Evolutionary conservation across 2,797 vertebrate species (phyloP), one percentile per base, ranked within the genome.

Genomic region (Pachyuromys duprasi): DNA sequence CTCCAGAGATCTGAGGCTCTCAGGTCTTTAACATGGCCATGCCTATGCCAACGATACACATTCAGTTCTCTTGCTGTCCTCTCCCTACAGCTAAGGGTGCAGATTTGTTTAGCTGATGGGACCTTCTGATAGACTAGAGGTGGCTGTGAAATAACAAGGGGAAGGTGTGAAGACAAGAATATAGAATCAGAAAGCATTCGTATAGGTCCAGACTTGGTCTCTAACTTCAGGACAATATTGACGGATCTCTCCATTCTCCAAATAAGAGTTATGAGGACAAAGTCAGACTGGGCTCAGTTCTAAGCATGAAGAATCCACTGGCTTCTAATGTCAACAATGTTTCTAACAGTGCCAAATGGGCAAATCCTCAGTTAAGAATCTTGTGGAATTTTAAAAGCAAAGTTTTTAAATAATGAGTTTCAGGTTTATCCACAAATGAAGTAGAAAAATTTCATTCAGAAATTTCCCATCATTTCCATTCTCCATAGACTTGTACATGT

Each of bases 391-490:
- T 53, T n/a, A n/a, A 6, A 62, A 82, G 79, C 45, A 82, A 26
- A 0, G 1, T 45, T 69, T 57, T 42, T 82, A 60, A 69, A 49
- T 42, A 87, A 57, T 8, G 53, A 39, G 8, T n/a, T 80, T 20
- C 49, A 89, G 9, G 86, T 92, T 63, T 83, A 90, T 17, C 31
- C 22, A 87, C n/a, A 74, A 92, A 75, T 75, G 79, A 91, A 20
- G 55, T 5, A 93, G 74, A 31, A 76, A 90, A 91, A 67, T 72
- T 39, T 55, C 67, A 81, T 15, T 31, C 70, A 18, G 60, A 80
- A 87, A 83, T 8, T 18, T 72, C 15, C 12, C 2, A 42, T 65
- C 76, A 86, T 82, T 96, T 78, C 24, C 31, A 49, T 57, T 36
- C 57, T 91, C 86, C 60, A 84, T 15, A 4, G 8, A 39, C 39